Conservation (phyloP, 2,797 vertebrate genomes). For the Lutjanus campechanus region DNA sequence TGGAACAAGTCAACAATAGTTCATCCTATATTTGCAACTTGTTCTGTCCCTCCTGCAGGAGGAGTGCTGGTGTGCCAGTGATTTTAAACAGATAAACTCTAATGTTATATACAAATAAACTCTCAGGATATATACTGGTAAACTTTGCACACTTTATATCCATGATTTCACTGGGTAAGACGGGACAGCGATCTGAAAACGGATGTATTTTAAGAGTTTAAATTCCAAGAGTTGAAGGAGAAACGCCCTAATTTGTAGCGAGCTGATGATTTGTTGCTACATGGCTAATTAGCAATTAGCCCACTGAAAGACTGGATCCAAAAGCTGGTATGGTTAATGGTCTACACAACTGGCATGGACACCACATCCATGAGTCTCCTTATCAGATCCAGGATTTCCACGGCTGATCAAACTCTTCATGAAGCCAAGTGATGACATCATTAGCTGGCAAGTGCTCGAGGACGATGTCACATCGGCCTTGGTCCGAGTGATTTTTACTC, state of each 20-base stretch:
- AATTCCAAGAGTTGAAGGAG: neutral
- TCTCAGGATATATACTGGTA: neutral
- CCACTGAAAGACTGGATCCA: slow-evolving; percentile 7
- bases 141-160: neutral
- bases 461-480: slow-evolving; percentile 28
- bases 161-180: neutral
- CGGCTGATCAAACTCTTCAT: neutral
- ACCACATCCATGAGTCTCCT: slow-evolving; percentile 14
- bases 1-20: neutral
- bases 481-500: slow-evolving; percentile 58
- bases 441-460: slow-evolving; percentile 42
- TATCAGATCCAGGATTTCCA: slow-evolving; percentile 32
- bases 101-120: slow-evolving; percentile 1
- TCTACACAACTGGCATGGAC: slow-evolving; percentile 23
- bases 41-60: neutral
- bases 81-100: too few relatives aligned
- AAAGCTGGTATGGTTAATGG: neutral
- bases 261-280: slow-evolving; percentile 26
- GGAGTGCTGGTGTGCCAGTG: neutral
- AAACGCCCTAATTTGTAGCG: neutral
- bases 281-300: slow-evolving; percentile 44
- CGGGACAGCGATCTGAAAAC: neutral
- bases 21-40: neutral
- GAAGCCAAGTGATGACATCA: slow-evolving; percentile 61
- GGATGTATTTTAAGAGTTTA: neutral